Percentiles rank a stretch among this genome's conserved stretches.
These are phyloP conservation scores for Apamea sordens DNA, from an alignment of 2,888 invertebrate species.

Conservation along the genomic window DNA sequence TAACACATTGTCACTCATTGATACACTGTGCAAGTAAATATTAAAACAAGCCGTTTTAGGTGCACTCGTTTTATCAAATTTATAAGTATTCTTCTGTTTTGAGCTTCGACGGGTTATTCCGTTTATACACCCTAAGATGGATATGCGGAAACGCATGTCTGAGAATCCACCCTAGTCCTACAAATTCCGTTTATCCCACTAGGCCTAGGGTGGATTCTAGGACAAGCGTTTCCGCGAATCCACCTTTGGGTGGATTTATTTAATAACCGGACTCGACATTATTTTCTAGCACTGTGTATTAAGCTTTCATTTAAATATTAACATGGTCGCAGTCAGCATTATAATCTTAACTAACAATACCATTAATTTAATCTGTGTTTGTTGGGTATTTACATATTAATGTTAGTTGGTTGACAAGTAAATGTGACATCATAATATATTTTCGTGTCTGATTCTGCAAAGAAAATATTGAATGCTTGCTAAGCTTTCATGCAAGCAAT, in stretches of 20 bases:
- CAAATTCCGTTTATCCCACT: background rate
- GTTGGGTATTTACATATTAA: constrained; percentile 29
- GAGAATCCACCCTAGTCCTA: background rate
- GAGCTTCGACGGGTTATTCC: background rate
- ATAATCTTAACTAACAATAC: constrained; percentile 12
- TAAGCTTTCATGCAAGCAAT: background rate
- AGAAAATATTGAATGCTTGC: background rate
- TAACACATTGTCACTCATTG: background rate
- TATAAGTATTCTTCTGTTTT: background rate
- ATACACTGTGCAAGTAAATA: constrained; percentile 38
- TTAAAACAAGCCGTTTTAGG: background rate
- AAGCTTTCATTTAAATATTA: background rate
- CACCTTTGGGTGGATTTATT: background rate
- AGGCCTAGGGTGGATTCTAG: background rate
- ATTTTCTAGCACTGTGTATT: constrained; percentile 31
- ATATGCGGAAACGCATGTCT: no score
- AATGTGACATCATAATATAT: constrained; percentile 29
- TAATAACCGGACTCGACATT: background rate
- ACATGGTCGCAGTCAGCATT: constrained; percentile 5
- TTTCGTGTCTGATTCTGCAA: constrained; percentile 25
- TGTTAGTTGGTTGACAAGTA: constrained; percentile 21
- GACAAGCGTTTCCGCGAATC: background rate
- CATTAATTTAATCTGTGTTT: background rate
- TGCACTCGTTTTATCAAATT: background rate
- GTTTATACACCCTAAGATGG: no score